A percentile compares a stretch with the other conserved stretches of the same genome.
These are phyloP conservation scores for Odocoileus virginianus DNA, from an alignment of 2,113 vertebrate genomes.

Conservation along the genomic window DNA sequence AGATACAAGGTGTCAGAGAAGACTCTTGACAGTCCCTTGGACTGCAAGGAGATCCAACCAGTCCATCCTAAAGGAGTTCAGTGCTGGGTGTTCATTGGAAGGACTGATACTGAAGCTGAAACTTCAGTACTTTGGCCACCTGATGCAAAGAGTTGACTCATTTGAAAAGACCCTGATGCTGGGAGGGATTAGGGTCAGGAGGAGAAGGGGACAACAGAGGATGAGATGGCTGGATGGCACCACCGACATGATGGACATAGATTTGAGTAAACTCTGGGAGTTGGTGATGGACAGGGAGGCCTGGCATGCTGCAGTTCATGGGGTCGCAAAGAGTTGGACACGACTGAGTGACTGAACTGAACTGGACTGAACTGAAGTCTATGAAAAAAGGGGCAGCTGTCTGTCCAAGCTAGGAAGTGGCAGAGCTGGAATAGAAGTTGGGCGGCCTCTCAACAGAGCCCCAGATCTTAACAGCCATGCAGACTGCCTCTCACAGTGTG, in stretches of 20 bases:
- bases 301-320: accelerated
- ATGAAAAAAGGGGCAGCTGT: too few relatives aligned
- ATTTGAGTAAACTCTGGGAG: neutral
- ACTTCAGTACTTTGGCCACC: too few relatives aligned
- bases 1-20: neutral
- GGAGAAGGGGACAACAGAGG: neutral
- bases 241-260: accelerated
- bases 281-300: neutral
- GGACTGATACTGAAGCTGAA: too few relatives aligned
- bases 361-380: neutral
- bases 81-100: too few relatives aligned
- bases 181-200: neutral
- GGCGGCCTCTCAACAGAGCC: accelerated
- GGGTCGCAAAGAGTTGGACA: accelerated
- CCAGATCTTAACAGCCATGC: accelerated
- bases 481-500: accelerated
- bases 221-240: neutral
- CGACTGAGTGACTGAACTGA: neutral
- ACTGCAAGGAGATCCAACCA: too few relatives aligned
- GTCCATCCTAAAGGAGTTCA: too few relatives aligned
- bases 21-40: too few relatives aligned
- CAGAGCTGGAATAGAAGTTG: neutral
- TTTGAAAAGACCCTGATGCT: neutral
- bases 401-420: too few relatives aligned
- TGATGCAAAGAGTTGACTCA: neutral